A percentile compares a stretch with the other conserved stretches of the same genome.
Conservation (phyloP, 2,113 vertebrate species). For the Gracilinanus agilis region DNA sequence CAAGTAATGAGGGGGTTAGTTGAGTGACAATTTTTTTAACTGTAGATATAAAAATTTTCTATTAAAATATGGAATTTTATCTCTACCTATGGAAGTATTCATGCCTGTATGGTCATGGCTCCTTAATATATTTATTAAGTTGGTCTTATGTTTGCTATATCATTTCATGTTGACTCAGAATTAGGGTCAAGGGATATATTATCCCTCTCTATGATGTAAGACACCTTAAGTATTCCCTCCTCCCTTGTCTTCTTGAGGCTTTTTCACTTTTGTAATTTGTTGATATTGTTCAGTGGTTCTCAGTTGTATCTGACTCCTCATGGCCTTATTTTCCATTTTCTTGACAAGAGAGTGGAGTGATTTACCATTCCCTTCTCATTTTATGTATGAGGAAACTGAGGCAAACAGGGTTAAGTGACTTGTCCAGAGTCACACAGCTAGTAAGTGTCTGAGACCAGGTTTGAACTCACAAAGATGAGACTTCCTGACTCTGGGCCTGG, state of each 20-base stretch:
- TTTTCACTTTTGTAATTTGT: not conserved
- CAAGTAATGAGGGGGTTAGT: not conserved
- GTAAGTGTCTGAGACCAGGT: not conserved
- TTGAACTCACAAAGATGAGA: not conserved
- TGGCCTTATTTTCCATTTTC: not conserved
- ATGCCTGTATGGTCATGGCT: not conserved
- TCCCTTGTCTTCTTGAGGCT: not conserved
- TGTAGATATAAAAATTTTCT: not conserved
- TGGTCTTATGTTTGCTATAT: not conserved
- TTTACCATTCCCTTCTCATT: not conserved
- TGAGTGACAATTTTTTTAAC: not conserved
- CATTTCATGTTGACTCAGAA: not conserved
- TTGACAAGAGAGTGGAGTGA: not conserved
- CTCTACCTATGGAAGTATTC: not conserved
- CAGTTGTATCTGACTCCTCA: not conserved
- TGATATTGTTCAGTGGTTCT: not conserved
- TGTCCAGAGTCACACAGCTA: not conserved
- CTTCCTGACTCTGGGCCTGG: not conserved
- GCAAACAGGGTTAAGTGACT: not conserved
- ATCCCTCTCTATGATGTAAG: not conserved
- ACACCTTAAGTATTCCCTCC: not conserved
- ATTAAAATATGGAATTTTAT: not conserved
- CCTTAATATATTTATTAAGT: not conserved
- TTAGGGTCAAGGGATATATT: not conserved
- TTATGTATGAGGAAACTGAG: not conserved